A percentile compares a stretch with the other conserved stretches of the same genome.
These are phyloP conservation scores for Nezara viridula DNA, from an alignment of 2,888 invertebrate genomes.

Conservation along the genomic window DNA sequence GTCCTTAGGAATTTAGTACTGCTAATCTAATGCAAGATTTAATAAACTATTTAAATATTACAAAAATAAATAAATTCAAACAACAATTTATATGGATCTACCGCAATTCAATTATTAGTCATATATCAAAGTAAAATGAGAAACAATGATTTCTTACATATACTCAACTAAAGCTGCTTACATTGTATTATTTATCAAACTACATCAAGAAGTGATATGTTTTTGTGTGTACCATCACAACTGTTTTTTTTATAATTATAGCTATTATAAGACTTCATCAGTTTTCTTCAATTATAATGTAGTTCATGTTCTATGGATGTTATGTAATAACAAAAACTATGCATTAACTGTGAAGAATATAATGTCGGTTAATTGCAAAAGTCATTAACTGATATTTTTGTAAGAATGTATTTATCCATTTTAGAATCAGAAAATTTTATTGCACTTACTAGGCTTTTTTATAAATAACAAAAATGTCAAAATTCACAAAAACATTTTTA, in stretches of 20 bases:
- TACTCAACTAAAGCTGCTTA: neutral
- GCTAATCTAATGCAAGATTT: neutral
- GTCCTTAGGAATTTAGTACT: neutral
- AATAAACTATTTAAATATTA: neutral
- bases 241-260: neutral
- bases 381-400: too few relatives aligned
- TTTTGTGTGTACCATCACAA: too few relatives aligned
- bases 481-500: too few relatives aligned
- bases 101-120: neutral
- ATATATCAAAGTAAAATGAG: neutral
- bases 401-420: too few relatives aligned
- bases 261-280: too few relatives aligned
- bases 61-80: neutral
- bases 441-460: too few relatives aligned
- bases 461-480: too few relatives aligned
- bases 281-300: neutral
- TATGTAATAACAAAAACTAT: neutral
- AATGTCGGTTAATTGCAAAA: too few relatives aligned
- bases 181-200: neutral
- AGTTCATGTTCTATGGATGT: neutral
- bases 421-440: too few relatives aligned
- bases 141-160: too few relatives aligned
- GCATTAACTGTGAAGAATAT: neutral
- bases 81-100: neutral
- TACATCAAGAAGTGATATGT: neutral